These are phyloP conservation scores for Drosophila bifasciata DNA, from an alignment of 1,140 invertebrate species.

Conservation along the genomic window DNA sequence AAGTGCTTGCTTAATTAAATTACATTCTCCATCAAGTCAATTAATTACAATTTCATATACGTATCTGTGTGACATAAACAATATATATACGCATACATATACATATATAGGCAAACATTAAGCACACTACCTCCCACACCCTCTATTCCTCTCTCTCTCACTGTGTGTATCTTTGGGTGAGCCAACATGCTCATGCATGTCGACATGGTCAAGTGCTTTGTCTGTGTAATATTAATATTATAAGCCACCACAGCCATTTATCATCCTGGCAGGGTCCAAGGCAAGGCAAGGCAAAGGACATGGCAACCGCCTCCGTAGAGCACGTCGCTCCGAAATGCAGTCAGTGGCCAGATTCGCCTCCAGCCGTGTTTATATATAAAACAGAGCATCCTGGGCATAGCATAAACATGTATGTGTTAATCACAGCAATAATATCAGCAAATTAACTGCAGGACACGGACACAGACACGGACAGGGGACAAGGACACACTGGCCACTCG, in stretches of 20 bases:
- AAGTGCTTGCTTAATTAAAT: constrained; percentile 83
- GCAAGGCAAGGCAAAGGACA: constrained; percentile 38
- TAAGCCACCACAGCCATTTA: constrained; percentile 76
- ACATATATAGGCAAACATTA: constrained; percentile 35
- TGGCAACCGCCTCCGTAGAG: constrained; percentile 2
- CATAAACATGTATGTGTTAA: constrained; percentile 81
- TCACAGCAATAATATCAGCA: constrained; percentile 81
- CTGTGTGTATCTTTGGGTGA: constrained; percentile 41
- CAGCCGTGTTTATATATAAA: constrained; percentile 67
- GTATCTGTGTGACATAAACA: background rate
- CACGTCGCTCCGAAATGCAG: constrained; percentile 49
- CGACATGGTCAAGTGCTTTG: constrained; percentile 79
- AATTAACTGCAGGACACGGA: constrained; percentile 69
- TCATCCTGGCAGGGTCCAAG: constrained; percentile 50
- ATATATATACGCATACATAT: constrained; percentile 24
- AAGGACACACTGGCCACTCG: constrained; percentile 5
- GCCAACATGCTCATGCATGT: constrained; percentile 72
- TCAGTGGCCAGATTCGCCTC: constrained; percentile 52
- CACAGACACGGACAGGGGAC: constrained; percentile 15
- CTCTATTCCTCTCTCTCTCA: constrained; percentile 15
- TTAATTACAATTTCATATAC: constrained; percentile 78
- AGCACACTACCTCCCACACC: background rate
- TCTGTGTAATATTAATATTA: constrained; percentile 83
- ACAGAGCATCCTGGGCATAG: constrained; percentile 54
- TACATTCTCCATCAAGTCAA: constrained; percentile 83